phyloP scores from a whole-genome alignment of 2,888 invertebrate genomes.

The Boloria euphrosyne region DNA sequence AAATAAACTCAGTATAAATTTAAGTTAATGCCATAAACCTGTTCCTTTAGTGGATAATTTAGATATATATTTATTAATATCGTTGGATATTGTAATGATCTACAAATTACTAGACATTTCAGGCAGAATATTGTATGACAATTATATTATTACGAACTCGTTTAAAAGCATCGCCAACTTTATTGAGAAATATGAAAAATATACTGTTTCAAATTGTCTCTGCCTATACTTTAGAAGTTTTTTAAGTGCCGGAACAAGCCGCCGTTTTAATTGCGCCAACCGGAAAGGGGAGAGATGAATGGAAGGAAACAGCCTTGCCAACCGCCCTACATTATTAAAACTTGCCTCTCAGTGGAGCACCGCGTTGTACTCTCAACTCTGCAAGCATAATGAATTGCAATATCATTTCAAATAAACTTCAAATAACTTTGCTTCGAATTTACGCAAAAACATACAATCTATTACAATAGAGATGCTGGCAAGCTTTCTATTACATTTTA shows the following conservation, averaged over 20 bases:
- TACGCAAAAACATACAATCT: conserved; percentile 26
- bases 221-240: conserved; percentile 76
- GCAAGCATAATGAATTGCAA: conserved; percentile 68
- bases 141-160: too few species aligned
- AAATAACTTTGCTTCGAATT: conserved; percentile 56
- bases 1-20: too few species aligned
- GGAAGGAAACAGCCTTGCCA: conserved; percentile 78
- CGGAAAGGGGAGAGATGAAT: conserved; percentile 80
- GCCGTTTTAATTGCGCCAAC: conserved; percentile 79
- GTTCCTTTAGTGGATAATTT: too few species aligned
- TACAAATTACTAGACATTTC: neutral
- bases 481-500: neutral
- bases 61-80: too few species aligned
- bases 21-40: too few species aligned
- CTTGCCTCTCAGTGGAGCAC: conserved; percentile 70
- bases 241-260: conserved; percentile 79
- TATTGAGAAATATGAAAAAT: conserved; percentile 14
- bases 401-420: conserved; percentile 63
- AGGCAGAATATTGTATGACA: too few species aligned
- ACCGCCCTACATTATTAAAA: conserved; percentile 80
- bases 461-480: neutral
- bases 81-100: neutral
- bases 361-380: conserved; percentile 57
- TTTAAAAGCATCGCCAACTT: neutral
- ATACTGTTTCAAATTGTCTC: conserved; percentile 68